These are phyloP conservation scores for Aldrovandia affinis DNA, from an alignment of 2,797 vertebrate genomes.

Conservation along the genomic window DNA sequence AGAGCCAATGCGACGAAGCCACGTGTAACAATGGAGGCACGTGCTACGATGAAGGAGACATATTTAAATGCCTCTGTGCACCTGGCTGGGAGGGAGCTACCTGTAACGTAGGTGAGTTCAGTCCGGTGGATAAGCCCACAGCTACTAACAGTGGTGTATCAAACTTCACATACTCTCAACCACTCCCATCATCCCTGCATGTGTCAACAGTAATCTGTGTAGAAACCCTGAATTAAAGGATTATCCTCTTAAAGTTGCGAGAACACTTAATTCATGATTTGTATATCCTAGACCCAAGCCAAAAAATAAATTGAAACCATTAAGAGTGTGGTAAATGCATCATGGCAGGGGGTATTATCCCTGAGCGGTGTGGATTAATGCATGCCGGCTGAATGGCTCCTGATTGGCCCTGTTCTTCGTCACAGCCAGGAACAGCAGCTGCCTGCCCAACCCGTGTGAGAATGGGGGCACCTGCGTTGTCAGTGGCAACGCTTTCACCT, in stretches of 20 bases:
- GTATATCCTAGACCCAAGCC: neutral
- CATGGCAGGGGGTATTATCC: neutral
- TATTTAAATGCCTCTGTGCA: conserved; percentile 94
- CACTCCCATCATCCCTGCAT: neutral
- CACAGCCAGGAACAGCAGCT: conserved; percentile 95
- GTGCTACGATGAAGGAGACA: conserved; percentile 88
- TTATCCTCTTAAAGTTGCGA: conserved; percentile 29
- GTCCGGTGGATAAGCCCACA: no score
- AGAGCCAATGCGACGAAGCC: conserved; percentile 95
- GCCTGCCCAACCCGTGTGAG: conserved; percentile 93
- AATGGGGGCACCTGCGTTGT: conserved; percentile 96
- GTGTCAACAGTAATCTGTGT: conserved; percentile 58
- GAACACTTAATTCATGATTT: neutral
- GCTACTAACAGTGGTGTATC: no score
- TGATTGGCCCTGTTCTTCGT: conserved; percentile 27
- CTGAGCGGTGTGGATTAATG: neutral
- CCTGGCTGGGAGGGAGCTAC: conserved; percentile 94
- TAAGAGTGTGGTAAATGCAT: conserved; percentile 13
- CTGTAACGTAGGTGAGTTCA: conserved; percentile 90
- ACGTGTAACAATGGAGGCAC: conserved; percentile 97
- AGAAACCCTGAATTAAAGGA: conserved; percentile 53
- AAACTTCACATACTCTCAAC: conserved; percentile 29
- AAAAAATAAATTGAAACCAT: neutral
- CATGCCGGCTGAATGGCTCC: no score
- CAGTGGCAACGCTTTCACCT: conserved; percentile 89